Percentiles rank a stretch among this genome's conserved stretches.
Evolutionary conservation across 2,113 vertebrate genomes (phyloP).

Genomic region (Psittacus erithacus): DNA sequence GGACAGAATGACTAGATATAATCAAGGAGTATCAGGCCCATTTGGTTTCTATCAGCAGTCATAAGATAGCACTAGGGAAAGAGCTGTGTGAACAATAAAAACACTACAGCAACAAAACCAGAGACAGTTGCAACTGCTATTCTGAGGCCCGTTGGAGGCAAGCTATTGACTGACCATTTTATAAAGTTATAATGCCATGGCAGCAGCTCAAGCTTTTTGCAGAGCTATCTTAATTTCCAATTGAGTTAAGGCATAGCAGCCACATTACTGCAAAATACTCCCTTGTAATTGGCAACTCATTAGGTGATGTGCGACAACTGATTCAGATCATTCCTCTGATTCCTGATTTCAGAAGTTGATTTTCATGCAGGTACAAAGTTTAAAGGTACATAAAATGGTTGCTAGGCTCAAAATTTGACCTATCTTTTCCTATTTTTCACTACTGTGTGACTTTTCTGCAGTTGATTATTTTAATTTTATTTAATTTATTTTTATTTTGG

Average conservation of each 20-base stretch:
- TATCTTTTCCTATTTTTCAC: not conserved
- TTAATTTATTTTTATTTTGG: not conserved
- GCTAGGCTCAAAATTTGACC: not conserved
- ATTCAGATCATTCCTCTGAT: not conserved
- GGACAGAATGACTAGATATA: not conserved
- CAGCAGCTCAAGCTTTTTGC: not conserved
- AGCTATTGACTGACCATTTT: not conserved
- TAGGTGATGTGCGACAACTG: not conserved
- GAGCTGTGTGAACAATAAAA: not conserved
- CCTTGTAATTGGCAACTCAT: not conserved
- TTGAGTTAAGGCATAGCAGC: not conserved
- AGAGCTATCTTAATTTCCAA: not conserved
- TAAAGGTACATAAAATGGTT: not conserved
- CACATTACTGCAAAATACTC: not conserved
- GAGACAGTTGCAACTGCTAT: not conserved
- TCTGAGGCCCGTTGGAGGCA: not conserved
- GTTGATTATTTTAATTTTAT: not conserved
- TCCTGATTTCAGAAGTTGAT: not conserved
- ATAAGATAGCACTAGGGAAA: not conserved
- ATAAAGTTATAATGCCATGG: not conserved
- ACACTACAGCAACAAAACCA: not conserved
- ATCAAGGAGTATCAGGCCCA: not conserved
- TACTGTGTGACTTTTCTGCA: not conserved
- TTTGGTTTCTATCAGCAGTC: not conserved
- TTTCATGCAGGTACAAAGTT: not conserved